Base-by-base conservation (phyloP, 2,888 invertebrate genomes). In the Eilema depressum region DNA sequence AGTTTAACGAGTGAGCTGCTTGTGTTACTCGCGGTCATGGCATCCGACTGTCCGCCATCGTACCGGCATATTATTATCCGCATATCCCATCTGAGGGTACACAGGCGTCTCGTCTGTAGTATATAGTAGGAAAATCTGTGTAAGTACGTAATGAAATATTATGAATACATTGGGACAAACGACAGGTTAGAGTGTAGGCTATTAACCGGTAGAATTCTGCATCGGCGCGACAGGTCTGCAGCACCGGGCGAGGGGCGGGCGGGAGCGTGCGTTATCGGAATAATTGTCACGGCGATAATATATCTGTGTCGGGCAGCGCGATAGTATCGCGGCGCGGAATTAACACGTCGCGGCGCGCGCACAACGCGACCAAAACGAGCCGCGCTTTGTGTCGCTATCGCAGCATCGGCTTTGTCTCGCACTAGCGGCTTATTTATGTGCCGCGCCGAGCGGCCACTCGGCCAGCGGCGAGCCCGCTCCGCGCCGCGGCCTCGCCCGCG, bases 241-340 rank as follows among this genome's bases (percentile, higher is more conserved):
- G 26, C 17, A 30, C 28, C n/a, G 20, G 56, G 63, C 5, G 11
- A 11, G 63, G 23, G 25, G 53, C 14, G 41, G 37, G 37, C 66
- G 14, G 25, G 53, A n/a, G 63, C 53, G 60, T 75, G 76, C 79
- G 80, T 76, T 84, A 84, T 86, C 86, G 80, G 75, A 76, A 81
- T 86, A 86, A 86, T 86, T 85, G 87, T 80, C 81, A 75, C 81
- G 61, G 77, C 73, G 87, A 87, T 86, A 85, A 86, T 86, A 86
- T 86, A 85, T 85, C 83, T 82, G 83, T 80, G 77, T 74, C 77
- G 75, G 62, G 41, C 76, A 77, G 74, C 75, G 74, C 75, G 79
- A 79, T 80, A 79, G 66, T 80, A 83, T 82, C 81, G 76, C 73
- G 69, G 64, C 53, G 84, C 79, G 83, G 86, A 84, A 88, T 88